phyloP scores from a whole-genome alignment of 2,797 vertebrate genomes.

The Hirundo rustica region DNA sequence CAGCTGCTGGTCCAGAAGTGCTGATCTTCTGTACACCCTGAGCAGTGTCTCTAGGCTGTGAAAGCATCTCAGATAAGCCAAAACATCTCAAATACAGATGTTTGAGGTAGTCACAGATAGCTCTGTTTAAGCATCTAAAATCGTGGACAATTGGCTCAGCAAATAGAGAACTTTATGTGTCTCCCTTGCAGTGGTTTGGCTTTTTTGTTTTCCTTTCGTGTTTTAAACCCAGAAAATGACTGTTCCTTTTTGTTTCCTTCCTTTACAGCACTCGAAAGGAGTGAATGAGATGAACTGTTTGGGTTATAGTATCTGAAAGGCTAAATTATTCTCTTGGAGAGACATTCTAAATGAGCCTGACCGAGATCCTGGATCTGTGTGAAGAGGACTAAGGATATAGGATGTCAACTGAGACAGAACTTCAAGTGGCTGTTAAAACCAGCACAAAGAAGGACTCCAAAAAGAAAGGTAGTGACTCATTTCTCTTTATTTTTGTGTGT shows the following conservation, averaged over 20 bases:
- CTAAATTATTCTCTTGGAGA: slow-evolving; percentile 81
- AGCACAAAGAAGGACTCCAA: slow-evolving; percentile 93
- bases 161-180: neutral
- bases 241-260: slow-evolving; percentile 48
- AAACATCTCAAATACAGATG: neutral
- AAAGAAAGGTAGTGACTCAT: slow-evolving; percentile 87
- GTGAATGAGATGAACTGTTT: slow-evolving; percentile 81
- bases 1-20: neutral
- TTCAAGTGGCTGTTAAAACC: slow-evolving; percentile 97
- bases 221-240: neutral
- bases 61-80: neutral
- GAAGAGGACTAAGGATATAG: slow-evolving; percentile 91
- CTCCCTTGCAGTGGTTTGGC: neutral
- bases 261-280: slow-evolving; percentile 76
- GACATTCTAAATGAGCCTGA: slow-evolving; percentile 87
- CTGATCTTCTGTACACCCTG: neutral
- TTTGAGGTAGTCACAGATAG: neutral
- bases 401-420: slow-evolving; percentile 99
- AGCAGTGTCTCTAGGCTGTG: neutral
- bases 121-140: neutral
- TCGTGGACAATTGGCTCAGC: neutral
- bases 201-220: neutral
- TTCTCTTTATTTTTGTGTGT: neutral
- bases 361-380: slow-evolving; percentile 85
- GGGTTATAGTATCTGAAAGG: slow-evolving; percentile 79